Conservation (phyloP, 2,888 invertebrate genomes). For the Lepidocyrtoides sp. region DNA sequence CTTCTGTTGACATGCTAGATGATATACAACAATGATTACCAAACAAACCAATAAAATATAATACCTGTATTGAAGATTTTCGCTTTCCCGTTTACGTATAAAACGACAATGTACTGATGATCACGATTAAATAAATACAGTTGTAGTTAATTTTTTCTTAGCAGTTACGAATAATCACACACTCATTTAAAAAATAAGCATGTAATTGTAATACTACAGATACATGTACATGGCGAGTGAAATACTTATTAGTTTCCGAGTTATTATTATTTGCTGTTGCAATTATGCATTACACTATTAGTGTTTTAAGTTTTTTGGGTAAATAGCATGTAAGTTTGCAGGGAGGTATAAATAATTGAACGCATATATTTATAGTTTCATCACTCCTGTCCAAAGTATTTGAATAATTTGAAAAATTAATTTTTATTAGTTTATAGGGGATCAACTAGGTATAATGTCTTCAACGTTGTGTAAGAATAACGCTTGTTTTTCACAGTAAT, state of each 20-base stretch:
- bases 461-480: not conserved
- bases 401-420: not conserved
- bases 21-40: constrained; percentile 73
- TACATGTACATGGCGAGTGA: not conserved
- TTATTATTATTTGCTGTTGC: constrained; percentile 26
- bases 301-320: not conserved
- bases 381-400: constrained; percentile 50
- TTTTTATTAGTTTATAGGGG: not conserved
- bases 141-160: constrained; percentile 28
- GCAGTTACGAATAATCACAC: constrained; percentile 20
- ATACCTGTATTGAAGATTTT: not conserved
- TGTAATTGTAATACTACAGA: not conserved
- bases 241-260: constrained; percentile 26
- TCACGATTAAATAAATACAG: constrained; percentile 26
- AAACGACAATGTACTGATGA: constrained; percentile 62
- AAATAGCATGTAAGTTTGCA: not conserved
- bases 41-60: constrained; percentile 69
- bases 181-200: constrained; percentile 8
- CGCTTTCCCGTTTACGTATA: constrained; percentile 29
- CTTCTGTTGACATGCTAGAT: constrained; percentile 34
- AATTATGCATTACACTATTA: not conserved
- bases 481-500: not conserved
- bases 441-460: not conserved
- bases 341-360: no score
- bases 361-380: no score